Conservation (phyloP, 1,140 invertebrate genomes). For the Cylas formicarius region DNA sequence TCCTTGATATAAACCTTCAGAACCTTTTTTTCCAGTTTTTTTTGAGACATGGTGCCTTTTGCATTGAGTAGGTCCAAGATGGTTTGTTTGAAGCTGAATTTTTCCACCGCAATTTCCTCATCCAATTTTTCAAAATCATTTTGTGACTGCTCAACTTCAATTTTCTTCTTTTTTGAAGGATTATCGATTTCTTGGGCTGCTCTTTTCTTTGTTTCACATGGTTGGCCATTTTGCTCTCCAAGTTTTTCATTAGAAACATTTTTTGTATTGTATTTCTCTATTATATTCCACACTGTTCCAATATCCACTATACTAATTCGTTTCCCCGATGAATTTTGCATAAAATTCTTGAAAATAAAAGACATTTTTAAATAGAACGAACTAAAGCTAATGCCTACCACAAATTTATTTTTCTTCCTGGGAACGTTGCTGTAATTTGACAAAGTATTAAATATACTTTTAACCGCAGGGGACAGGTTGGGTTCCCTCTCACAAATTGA, state of each 20-base stretch:
- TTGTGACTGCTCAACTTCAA: slow-evolving; percentile 7
- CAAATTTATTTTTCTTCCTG: slow-evolving; percentile 83
- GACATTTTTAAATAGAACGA: slow-evolving; percentile 11
- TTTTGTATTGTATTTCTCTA: slow-evolving; percentile 53
- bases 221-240: slow-evolving; percentile 4
- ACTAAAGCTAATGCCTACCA: slow-evolving; percentile 38
- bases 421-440: slow-evolving; percentile 80
- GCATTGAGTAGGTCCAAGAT: slow-evolving; percentile 39
- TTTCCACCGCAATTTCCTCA: slow-evolving; percentile 15
- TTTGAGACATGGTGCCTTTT: slow-evolving; percentile 41
- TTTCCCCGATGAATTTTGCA: slow-evolving; percentile 52
- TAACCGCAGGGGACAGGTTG: slow-evolving; percentile 49
- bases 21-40: slow-evolving; percentile 43
- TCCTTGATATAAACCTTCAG: slow-evolving; percentile 36
- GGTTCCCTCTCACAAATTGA: slow-evolving; percentile 59
- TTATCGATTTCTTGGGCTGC: slow-evolving; percentile 1
- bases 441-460: slow-evolving; percentile 62
- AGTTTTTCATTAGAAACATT: slow-evolving; percentile 6
- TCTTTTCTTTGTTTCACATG: slow-evolving; percentile 1
- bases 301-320: slow-evolving; percentile 50
- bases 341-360: slow-evolving; percentile 52
- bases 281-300: slow-evolving; percentile 60
- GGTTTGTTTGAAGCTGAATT: slow-evolving; percentile 40
- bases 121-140: slow-evolving; percentile 25
- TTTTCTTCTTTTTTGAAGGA: slow-evolving; percentile 6